Percentiles rank a stretch among this genome's conserved stretches.
Evolutionary conservation across 2,888 invertebrate genomes (phyloP).

Genomic region (Mythimna albipuncta): DNA sequence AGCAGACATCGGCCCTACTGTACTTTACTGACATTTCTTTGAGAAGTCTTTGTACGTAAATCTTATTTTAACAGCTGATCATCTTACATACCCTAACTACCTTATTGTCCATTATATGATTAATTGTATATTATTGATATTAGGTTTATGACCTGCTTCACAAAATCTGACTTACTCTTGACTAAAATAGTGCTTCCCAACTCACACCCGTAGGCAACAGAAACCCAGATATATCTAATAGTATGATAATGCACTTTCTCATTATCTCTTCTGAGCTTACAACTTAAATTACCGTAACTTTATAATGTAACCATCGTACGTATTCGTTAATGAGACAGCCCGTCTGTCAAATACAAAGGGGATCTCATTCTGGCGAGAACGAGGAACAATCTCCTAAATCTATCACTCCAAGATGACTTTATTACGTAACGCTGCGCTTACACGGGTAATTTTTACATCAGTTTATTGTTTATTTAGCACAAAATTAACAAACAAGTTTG

Average conservation of each 20-base stretch:
- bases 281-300: slow-evolving; percentile 28
- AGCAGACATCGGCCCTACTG: no score
- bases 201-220: neutral
- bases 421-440: slow-evolving; percentile 54
- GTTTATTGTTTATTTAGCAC: no score
- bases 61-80: no score
- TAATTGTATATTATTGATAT: no score
- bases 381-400: slow-evolving; percentile 57
- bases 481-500: no score
- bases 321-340: slow-evolving; percentile 52
- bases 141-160: neutral
- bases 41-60: neutral
- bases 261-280: slow-evolving; percentile 9
- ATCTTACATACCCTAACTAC: no score
- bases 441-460: slow-evolving; percentile 15
- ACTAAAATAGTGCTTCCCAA: neutral
- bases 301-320: slow-evolving; percentile 33
- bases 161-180: neutral
- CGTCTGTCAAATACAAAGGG: slow-evolving; percentile 59
- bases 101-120: neutral
- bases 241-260: slow-evolving; percentile 23
- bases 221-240: neutral
- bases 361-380: slow-evolving; percentile 42
- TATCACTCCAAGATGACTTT: slow-evolving; percentile 60
- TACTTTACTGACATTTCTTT: no score